These are phyloP conservation scores for Vulpes ferrilata DNA, from an alignment of 2,113 vertebrate species.

Conservation along the genomic window DNA sequence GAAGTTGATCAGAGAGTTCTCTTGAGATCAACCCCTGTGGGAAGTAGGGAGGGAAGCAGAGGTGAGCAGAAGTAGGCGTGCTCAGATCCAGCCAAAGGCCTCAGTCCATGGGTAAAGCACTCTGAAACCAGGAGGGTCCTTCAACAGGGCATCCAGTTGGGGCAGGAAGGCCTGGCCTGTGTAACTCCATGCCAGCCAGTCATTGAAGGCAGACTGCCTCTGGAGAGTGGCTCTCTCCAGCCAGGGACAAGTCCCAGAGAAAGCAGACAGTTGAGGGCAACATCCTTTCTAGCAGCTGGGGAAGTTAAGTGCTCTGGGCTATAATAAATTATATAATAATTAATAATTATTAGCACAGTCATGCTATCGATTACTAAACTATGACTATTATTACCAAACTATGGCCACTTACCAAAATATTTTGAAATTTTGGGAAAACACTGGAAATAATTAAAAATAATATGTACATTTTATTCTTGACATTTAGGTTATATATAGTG, in stretches of 20 bases:
- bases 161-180: not conserved
- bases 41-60: not conserved
- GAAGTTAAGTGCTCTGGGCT: not conserved
- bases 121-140: not conserved
- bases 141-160: not conserved
- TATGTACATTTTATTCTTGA: not conserved
- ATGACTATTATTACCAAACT: not conserved
- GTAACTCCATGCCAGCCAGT: too few species aligned
- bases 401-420: not conserved
- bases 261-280: not conserved
- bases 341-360: not conserved
- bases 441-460: not conserved
- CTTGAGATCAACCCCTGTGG: not conserved
- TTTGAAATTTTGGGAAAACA: slow-evolving; percentile 13
- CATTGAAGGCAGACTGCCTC: rapidly evolving
- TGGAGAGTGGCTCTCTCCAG: not conserved
- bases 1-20: not conserved
- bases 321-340: not conserved
- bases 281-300: not conserved
- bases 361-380: not conserved
- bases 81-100: not conserved
- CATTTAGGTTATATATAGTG: not conserved
- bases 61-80: not conserved
- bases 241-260: not conserved
- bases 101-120: rapidly evolving